Percentiles rank a stretch among this genome's conserved stretches.
phyloP scores from a whole-genome alignment of 2,888 invertebrate genomes.

The Apamea monoglypha region DNA sequence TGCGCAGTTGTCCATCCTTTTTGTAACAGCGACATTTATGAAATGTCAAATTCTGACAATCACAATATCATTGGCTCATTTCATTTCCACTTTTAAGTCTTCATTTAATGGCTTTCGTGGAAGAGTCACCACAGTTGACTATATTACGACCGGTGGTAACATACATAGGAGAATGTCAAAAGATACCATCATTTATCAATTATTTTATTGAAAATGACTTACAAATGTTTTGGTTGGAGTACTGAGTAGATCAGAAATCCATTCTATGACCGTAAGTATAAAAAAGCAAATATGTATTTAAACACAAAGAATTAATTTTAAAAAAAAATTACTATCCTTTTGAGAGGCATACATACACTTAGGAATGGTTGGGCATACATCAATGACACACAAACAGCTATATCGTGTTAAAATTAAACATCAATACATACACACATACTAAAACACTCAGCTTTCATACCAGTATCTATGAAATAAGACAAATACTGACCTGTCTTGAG shows the following conservation, averaged over 20 bases:
- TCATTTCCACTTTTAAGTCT: background rate
- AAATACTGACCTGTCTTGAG: background rate
- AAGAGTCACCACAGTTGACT: background rate
- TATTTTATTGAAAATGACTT: background rate
- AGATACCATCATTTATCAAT: background rate
- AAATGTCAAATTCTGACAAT: background rate
- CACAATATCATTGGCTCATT: background rate
- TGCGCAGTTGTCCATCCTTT: background rate
- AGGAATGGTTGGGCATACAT: slow-evolving; percentile 38
- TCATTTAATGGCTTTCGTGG: background rate
- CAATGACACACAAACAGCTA: slow-evolving; percentile 53
- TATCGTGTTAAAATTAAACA: slow-evolving; percentile 27
- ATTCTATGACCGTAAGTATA: background rate
- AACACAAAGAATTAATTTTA: background rate
- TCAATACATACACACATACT: slow-evolving; percentile 37
- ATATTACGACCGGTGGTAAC: background rate
- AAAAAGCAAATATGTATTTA: background rate
- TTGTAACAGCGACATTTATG: background rate
- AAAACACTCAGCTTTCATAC: slow-evolving; percentile 36
- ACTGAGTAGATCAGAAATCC: background rate
- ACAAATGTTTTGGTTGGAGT: background rate
- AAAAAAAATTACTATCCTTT: slow-evolving; percentile 13
- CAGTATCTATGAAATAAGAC: background rate
- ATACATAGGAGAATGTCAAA: background rate
- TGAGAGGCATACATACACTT: slow-evolving; percentile 26